phyloP scores from a whole-genome alignment of 2,113 vertebrate species.

The Stictonetta naevosa region DNA sequence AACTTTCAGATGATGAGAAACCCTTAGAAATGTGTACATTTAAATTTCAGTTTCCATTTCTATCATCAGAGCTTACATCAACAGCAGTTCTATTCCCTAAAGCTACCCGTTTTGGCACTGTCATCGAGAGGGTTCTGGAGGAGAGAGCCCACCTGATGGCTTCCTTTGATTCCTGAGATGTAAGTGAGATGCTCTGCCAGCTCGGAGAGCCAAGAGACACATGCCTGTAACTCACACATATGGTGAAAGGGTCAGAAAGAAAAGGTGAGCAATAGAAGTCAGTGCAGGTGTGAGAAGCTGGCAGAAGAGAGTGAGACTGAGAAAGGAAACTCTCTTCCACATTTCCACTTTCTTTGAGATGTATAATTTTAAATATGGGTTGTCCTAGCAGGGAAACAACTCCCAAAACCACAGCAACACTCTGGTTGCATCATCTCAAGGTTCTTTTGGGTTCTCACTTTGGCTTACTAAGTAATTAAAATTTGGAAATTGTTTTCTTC shows the following conservation, averaged over 20 bases:
- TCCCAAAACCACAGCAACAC: background rate
- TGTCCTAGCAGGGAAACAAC: background rate
- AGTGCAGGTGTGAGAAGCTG: background rate
- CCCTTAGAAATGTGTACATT: constrained; percentile 38
- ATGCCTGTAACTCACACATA: background rate
- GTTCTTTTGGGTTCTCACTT: background rate
- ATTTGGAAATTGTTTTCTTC: background rate
- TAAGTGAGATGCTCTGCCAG: background rate
- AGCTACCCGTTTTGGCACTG: constrained; percentile 17
- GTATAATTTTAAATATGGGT: background rate
- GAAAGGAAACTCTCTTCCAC: background rate
- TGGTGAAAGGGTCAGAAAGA: background rate
- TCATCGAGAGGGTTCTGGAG: background rate
- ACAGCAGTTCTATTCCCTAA: background rate
- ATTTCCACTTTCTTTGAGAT: background rate
- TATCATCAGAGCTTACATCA: constrained; percentile 12
- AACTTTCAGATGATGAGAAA: constrained; percentile 47
- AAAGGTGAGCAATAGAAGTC: background rate
- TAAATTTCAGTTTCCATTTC: constrained; percentile 58
- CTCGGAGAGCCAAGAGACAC: background rate
- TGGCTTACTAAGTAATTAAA: background rate
- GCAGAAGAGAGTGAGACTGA: background rate
- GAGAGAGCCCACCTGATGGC: background rate
- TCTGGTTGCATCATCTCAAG: background rate
- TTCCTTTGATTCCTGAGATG: constrained; percentile 33